Evolutionary conservation across 2,113 vertebrate species (phyloP).

Genomic region (Anhinga anhinga): DNA sequence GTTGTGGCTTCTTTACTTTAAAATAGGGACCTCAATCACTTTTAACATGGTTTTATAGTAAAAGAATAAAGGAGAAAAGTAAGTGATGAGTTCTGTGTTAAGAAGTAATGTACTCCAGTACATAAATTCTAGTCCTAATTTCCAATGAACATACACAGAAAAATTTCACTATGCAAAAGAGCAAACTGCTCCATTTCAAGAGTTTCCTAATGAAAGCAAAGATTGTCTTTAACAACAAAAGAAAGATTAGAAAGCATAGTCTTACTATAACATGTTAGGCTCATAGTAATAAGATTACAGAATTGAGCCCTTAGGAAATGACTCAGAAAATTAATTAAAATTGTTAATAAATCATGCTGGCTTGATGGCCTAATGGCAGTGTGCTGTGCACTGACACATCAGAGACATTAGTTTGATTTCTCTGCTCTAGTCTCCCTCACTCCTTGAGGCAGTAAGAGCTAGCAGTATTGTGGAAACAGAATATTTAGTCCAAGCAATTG

Average conservation of each 20-base stretch:
- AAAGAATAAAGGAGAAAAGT: not conserved
- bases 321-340: slow-evolving; percentile 65
- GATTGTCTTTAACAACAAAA: slow-evolving; percentile 40
- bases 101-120: not conserved
- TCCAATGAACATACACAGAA: not conserved
- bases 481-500: not conserved
- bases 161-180: not conserved
- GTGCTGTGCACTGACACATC: not conserved
- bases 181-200: not conserved
- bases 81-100: not conserved
- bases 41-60: not conserved
- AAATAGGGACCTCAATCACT: not conserved
- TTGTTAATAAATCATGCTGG: slow-evolving; percentile 32
- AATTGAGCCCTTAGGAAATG: slow-evolving; percentile 46
- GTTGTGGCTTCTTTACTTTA: not conserved
- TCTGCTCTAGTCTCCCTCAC: not conserved
- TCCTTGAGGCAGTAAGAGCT: not conserved
- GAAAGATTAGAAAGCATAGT: slow-evolving; percentile 37
- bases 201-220: slow-evolving; percentile 23
- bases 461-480: not conserved
- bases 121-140: not conserved
- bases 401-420: slow-evolving; percentile 24
- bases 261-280: not conserved
- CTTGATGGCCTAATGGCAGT: slow-evolving; percentile 46
- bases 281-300: slow-evolving; percentile 49